Conservation (phyloP, 1,140 invertebrate species). For the Mercenaria mercenaria region DNA sequence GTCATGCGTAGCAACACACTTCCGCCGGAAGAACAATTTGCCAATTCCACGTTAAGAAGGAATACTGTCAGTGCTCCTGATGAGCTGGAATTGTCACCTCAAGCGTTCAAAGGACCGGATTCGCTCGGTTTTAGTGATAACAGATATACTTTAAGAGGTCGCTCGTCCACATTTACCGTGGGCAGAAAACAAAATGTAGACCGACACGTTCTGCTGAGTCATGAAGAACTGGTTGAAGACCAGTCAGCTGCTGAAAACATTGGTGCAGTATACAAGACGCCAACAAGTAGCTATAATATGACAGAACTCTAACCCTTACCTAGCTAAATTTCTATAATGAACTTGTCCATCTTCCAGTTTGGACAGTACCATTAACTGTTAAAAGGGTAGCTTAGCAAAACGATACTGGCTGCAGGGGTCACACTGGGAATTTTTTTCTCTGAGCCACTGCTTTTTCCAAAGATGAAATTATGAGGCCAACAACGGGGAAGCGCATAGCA, state of each 20-base stretch:
- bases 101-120: background rate
- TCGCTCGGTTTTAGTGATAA: background rate
- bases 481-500: too few species aligned
- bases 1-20: background rate
- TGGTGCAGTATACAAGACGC: background rate
- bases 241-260: background rate
- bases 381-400: too few species aligned
- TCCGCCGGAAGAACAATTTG: background rate
- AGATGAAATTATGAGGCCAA: too few species aligned
- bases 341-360: too few species aligned
- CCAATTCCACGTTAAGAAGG: background rate
- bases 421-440: too few species aligned
- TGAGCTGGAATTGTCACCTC: background rate
- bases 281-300: background rate
- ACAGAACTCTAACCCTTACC: slow-evolving; percentile 11
- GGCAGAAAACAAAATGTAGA: slow-evolving; percentile 1
- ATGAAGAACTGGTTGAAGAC: background rate
- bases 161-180: background rate
- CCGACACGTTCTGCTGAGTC: slow-evolving; percentile 1
- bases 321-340: too few species aligned
- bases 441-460: too few species aligned
- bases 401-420: too few species aligned
- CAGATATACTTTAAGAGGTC: background rate
- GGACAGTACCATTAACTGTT: too few species aligned
- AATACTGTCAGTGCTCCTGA: slow-evolving; percentile 4